Percentiles rank a stretch among this genome's conserved stretches.
phyloP scores from a whole-genome alignment of 2,113 vertebrate genomes.

The Syngnathus floridae region DNA sequence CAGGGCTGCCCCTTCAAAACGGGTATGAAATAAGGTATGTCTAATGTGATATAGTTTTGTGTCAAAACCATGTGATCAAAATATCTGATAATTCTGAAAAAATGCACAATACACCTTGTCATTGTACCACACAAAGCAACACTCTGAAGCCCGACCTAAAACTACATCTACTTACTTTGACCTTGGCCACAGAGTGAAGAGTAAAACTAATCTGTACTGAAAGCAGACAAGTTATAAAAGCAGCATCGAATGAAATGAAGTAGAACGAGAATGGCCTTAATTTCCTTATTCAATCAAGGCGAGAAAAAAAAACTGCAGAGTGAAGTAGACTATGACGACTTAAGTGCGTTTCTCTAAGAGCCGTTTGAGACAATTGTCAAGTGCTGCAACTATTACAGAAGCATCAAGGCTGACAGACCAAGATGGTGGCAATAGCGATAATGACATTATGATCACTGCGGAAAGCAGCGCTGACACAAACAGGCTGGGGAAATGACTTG shows the following conservation, averaged over 20 bases:
- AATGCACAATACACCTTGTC: neutral
- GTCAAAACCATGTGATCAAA: neutral
- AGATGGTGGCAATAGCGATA: slow-evolving; percentile 23
- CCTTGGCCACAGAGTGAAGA: slow-evolving; percentile 13
- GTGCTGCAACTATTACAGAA: slow-evolving; percentile 17
- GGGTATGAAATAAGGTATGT: neutral
- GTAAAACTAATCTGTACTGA: slow-evolving; percentile 14
- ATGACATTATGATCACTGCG: slow-evolving; percentile 21
- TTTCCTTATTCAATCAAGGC: slow-evolving; percentile 23
- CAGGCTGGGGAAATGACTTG: slow-evolving; percentile 13
- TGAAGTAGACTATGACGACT: slow-evolving; percentile 21
- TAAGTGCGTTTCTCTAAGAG: slow-evolving; percentile 30
- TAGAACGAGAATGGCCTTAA: slow-evolving; percentile 17
- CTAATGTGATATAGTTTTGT: neutral
- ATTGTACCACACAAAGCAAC: neutral
- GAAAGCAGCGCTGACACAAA: slow-evolving; percentile 14
- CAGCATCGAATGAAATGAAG: slow-evolving; percentile 11
- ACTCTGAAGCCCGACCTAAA: neutral
- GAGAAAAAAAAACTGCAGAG: slow-evolving; percentile 4
- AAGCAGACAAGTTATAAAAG: slow-evolving; percentile 17
- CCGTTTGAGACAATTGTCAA: slow-evolving; percentile 24
- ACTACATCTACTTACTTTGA: slow-evolving; percentile 11
- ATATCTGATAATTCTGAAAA: neutral
- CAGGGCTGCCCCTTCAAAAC: neutral
- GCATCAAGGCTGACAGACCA: slow-evolving; percentile 19